These are phyloP conservation scores for Chironomus tentans DNA, from an alignment of 2,888 invertebrate species.

Conservation along the genomic window DNA sequence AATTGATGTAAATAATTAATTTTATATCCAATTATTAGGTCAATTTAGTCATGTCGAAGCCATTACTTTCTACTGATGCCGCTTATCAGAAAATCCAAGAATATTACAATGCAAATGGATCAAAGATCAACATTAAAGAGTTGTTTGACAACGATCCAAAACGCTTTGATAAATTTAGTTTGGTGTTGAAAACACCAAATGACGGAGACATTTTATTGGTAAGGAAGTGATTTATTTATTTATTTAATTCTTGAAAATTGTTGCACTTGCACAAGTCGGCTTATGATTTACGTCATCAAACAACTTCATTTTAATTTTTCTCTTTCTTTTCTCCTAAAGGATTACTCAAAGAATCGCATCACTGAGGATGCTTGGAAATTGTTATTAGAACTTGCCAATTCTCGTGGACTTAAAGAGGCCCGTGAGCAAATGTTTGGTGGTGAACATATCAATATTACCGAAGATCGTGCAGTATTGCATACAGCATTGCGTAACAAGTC, in stretches of 20 bases:
- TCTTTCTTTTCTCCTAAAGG: slow-evolving; percentile 40
- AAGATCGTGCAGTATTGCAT: slow-evolving; percentile 91
- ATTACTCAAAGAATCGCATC: slow-evolving; percentile 94
- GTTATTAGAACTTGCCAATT: slow-evolving; percentile 72
- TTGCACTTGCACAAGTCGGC: neutral
- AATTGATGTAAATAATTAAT: neutral
- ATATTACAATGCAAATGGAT: slow-evolving; percentile 61
- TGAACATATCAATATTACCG: slow-evolving; percentile 96
- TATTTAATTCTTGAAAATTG: neutral
- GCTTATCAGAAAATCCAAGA: slow-evolving; percentile 67
- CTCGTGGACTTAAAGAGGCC: slow-evolving; percentile 72
- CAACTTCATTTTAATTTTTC: neutral
- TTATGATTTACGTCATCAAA: neutral
- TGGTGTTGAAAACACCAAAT: slow-evolving; percentile 63
- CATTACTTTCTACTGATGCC: slow-evolving; percentile 53
- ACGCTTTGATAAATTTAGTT: slow-evolving; percentile 81
- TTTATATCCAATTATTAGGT: too few species aligned
- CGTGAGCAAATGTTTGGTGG: slow-evolving; percentile 88
- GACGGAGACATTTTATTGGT: slow-evolving; percentile 80
- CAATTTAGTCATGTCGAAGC: slow-evolving; percentile 43
- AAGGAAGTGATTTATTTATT: neutral
- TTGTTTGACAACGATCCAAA: slow-evolving; percentile 71
- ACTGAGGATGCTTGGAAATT: slow-evolving; percentile 64
- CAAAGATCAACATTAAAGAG: slow-evolving; percentile 69
- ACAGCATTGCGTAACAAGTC: slow-evolving; percentile 80